Conservation (phyloP, 2,113 vertebrate species). For the Pterocles burchelli region DNA sequence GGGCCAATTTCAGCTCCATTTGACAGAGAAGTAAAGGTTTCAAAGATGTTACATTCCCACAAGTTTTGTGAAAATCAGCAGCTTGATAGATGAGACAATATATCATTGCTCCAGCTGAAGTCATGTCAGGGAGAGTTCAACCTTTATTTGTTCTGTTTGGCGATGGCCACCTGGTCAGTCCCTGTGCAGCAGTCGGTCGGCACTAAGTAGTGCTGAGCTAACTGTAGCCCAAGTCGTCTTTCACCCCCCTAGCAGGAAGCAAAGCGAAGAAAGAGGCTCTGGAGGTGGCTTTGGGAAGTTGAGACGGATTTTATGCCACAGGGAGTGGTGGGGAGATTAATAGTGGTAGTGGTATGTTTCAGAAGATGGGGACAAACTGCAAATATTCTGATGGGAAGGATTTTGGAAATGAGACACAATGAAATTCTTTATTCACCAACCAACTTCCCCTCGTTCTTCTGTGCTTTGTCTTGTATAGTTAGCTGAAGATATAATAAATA, state of each 20-base stretch:
- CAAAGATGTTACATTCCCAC: background rate
- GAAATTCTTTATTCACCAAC: background rate
- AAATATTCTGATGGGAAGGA: background rate
- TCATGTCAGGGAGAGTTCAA: background rate
- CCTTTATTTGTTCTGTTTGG: background rate
- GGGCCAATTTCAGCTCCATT: background rate
- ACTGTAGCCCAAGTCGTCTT: background rate
- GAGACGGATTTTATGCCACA: background rate
- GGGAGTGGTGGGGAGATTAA: background rate
- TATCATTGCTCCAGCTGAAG: background rate
- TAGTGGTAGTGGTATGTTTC: background rate
- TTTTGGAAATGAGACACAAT: background rate
- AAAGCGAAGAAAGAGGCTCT: background rate
- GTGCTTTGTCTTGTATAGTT: background rate
- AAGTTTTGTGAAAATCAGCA: background rate
- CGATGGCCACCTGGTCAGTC: background rate
- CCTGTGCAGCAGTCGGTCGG: rapidly evolving
- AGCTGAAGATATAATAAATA: background rate
- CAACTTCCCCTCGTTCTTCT: background rate
- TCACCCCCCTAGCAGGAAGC: background rate
- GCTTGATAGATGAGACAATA: background rate
- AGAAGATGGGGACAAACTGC: background rate
- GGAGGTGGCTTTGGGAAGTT: background rate
- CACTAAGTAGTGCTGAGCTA: background rate
- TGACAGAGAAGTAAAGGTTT: background rate